These are phyloP conservation scores for Timandra comae DNA, from an alignment of 2,888 invertebrate genomes.

Conservation along the genomic window DNA sequence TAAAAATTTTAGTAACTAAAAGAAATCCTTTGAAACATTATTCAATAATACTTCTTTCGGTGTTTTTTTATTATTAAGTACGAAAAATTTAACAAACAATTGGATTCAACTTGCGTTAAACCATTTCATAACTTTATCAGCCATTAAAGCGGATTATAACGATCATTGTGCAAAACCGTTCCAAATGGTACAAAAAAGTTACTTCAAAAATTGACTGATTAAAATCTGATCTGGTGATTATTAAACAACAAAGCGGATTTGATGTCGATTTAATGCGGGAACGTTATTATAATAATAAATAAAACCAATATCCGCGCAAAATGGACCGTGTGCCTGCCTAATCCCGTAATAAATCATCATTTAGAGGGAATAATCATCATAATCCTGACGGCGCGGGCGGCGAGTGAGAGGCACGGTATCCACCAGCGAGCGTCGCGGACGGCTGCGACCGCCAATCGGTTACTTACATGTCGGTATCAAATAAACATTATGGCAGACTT, in stretches of 20 bases:
- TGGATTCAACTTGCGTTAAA: too few species aligned
- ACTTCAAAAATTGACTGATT: conserved; percentile 10
- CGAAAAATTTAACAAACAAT: too few species aligned
- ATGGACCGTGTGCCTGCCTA: conserved; percentile 62
- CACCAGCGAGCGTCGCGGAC: conserved; percentile 27
- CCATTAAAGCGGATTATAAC: too few species aligned
- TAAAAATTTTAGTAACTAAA: too few species aligned
- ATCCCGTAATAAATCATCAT: conserved; percentile 74
- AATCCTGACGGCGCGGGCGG: conserved; percentile 46
- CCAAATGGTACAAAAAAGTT: too few species aligned
- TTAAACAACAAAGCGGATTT: conserved; percentile 50
- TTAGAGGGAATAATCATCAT: conserved; percentile 72
- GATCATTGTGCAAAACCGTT: too few species aligned
- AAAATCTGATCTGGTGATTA: conserved; percentile 9
- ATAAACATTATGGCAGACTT: conserved; percentile 65
- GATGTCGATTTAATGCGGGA: conserved; percentile 48
- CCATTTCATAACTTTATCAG: too few species aligned
- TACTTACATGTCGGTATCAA: conserved; percentile 65
- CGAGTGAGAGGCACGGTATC: conserved; percentile 37
- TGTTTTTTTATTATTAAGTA: too few species aligned
- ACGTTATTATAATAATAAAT: conserved; percentile 61
- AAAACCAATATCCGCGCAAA: conserved; percentile 64
- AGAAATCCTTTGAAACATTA: too few species aligned
- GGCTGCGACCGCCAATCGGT: conserved; percentile 21
- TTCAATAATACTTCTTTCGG: too few species aligned